These are phyloP conservation scores for Mizuhopecten yessoensis DNA, from an alignment of 1,140 invertebrate genomes.

Conservation along the genomic window DNA sequence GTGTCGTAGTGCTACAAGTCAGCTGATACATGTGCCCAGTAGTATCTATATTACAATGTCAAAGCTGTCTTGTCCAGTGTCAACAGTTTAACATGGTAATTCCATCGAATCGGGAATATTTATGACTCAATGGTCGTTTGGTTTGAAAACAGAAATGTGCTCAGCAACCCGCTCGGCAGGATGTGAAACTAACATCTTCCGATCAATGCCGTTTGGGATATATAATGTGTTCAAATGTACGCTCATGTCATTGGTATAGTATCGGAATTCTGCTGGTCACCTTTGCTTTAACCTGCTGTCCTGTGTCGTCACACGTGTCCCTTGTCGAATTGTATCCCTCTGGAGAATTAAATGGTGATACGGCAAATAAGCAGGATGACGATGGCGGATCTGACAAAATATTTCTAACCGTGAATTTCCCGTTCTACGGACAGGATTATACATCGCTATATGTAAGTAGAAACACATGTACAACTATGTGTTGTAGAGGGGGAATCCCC, in stretches of 20 bases:
- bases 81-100: not conserved
- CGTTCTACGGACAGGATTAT: not conserved
- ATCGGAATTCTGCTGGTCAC: not conserved
- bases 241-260: not conserved
- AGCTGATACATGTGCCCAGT: not conserved
- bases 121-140: not conserved
- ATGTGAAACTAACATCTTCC: not conserved
- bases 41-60: not conserved
- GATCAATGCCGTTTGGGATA: not conserved
- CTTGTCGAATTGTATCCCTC: not conserved
- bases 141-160: slow-evolving; percentile 17
- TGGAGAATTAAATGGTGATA: not conserved
- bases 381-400: slow-evolving; percentile 1
- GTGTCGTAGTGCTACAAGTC: not conserved
- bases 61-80: not conserved
- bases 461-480: not conserved
- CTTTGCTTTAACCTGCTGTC: not conserved
- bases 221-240: slow-evolving; percentile 20
- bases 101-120: not conserved
- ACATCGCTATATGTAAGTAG: slow-evolving; percentile 1
- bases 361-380: not conserved
- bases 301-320: not conserved
- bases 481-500: not conserved
- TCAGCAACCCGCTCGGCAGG: not conserved
- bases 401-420: not conserved